Evolutionary conservation across 2,113 vertebrate genomes (phyloP), one percentile per base, ranked within the genome.

Genomic region (Phyllostomus hastatus): DNA sequence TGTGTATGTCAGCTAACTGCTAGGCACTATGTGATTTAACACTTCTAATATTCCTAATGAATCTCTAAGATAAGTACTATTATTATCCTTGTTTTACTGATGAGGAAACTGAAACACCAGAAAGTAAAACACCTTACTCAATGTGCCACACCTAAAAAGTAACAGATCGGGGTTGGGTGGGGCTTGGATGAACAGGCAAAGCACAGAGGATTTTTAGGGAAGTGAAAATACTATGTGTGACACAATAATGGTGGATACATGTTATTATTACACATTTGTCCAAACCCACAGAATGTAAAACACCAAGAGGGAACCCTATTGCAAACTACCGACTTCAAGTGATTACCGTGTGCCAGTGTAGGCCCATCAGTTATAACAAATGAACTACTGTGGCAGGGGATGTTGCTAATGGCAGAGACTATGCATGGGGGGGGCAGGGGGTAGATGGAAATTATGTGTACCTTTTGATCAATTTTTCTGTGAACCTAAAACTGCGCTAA

Each of bases 21-120:
- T 24, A 80, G 38, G 59, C 31, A 67, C 26, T 28, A 83, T 59
- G 12, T 66, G 41, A 52, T 33, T 11, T 50, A 83, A 84, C 5
- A 91, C 19, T 69, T 87, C 54, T 84, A 95, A 93, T 78, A 33
- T 12, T 70, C 9, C 15, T 43, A 83, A 54, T 8, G 84, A 75
- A 85, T 0, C 4, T 81, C 88, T 72, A 48, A 83, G 28, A 33
- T 41, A 52, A 17, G 1, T 50, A 64, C 22, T 70, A 78, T 64
- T 22, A 69, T 67, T 38, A 85, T 52, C 20, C 15, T 90, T 83
- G 17, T 6, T 88, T 90, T 84, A 88, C 7, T 69, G 52, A 67
- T 35, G 10, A 43, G 48, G n/a, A 86, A 73, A 69, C 2, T 64
- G 81, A 94, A 54, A 41, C 17, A 52, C 12, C 50, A 48, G 6